phyloP scores from a whole-genome alignment of 2,113 vertebrate species.

The Chlorocebus sabaeus region DNA sequence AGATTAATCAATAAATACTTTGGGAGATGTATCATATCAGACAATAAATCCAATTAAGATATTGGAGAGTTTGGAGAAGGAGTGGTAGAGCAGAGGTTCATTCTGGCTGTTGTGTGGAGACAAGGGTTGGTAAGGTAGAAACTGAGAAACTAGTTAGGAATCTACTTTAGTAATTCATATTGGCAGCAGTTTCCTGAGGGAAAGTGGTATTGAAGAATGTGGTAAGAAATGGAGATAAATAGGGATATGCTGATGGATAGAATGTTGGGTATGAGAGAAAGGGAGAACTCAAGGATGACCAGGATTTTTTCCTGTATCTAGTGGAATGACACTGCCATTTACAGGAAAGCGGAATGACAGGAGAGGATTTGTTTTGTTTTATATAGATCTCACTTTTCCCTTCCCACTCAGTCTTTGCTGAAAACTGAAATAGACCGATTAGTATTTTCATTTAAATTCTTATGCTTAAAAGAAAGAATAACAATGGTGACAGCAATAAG shows the following conservation, averaged over 20 bases:
- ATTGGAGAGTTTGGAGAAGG: background rate
- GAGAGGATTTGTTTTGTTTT: background rate
- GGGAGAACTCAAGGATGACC: background rate
- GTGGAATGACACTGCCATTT: background rate
- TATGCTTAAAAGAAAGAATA: background rate
- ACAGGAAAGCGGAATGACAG: background rate
- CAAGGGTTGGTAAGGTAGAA: background rate
- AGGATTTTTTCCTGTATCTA: background rate
- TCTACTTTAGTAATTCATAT: too few species aligned
- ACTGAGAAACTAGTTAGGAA: too few species aligned
- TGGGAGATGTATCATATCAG: background rate
- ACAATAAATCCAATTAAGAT: background rate
- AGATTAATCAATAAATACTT: too few species aligned
- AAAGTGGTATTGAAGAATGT: background rate
- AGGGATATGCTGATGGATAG: rapidly evolving
- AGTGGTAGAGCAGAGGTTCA: too few species aligned
- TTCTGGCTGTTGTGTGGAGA: background rate
- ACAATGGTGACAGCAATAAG: background rate
- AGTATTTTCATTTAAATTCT: background rate
- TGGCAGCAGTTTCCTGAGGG: background rate
- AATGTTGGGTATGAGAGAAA: background rate
- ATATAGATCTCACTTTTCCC: background rate
- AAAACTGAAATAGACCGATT: background rate
- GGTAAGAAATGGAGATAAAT: background rate
- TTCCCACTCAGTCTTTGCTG: background rate